Base-by-base conservation (phyloP, 2,113 vertebrate genomes). In the Mus musculus region DNA sequence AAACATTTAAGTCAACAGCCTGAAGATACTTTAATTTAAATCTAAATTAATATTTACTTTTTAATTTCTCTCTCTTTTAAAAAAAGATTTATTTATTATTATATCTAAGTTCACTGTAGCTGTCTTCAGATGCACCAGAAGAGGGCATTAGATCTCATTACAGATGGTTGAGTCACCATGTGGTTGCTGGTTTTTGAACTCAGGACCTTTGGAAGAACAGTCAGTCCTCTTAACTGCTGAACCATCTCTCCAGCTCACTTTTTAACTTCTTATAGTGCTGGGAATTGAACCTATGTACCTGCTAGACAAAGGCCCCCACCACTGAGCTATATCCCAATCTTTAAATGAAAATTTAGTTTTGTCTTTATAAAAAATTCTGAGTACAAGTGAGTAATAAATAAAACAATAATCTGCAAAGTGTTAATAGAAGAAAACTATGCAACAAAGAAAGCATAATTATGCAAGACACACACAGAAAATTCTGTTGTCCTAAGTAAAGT, bases 401-500 rank as follows among this genome's bases (percentile, higher is more conserved):
- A 92, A 72, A 36, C 22, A 63, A 76, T 85, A 82, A 92, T 87
- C 36, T 94, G 89, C 33, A 85, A 84, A 82, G 7, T 94, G 1
- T 69, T 22, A 93, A 94, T 28, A 95, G 73, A 94, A n/a, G 63
- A 72, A 93, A 96, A 96, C 19, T 5, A 93, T 86, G 1, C 1
- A 92, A 36, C 52, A 94, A 90, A 95, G 72, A 89, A 92, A 95
- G 67, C 76, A 77, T 77, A 89, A 94, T 10, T 78, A 91, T 81
- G 49, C 14, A 52, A 42, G 42, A 42, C 42, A 96, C 78, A 90
- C n/a, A 52, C 2, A 94, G 10, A 52, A 85, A 92, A 90, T 89
- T 84, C 81, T 61, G 86, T 54, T 89, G 46, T 91, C 89, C 72
- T 95, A 95, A 39, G 12, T 92, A 81, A 95, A 49, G 16, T 94